Evolutionary conservation across 2,888 invertebrate genomes (phyloP).

Genomic region (Harpagoxenus sublaevis): DNA sequence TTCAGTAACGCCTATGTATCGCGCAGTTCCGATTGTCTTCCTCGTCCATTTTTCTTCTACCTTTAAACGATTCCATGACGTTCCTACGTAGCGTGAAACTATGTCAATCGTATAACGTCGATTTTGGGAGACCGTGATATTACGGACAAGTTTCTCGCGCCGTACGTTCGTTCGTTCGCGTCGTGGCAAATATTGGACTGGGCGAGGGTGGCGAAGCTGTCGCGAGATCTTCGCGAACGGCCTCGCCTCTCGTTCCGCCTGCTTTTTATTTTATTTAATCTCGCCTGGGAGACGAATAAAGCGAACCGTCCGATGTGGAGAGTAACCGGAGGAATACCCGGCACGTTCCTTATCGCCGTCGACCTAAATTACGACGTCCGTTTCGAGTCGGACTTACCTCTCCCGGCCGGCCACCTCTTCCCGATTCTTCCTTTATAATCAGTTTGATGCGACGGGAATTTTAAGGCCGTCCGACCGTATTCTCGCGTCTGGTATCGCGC

Average conservation of each 20-base stretch:
- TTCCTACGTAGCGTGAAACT: neutral
- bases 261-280: constrained; percentile 59
- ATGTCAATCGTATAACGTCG: neutral
- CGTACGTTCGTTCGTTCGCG: neutral
- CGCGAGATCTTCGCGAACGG: neutral
- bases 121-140: constrained; percentile 29
- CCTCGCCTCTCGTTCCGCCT: constrained; percentile 27
- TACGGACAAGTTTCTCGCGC: constrained; percentile 13
- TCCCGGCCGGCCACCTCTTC: constrained; percentile 31
- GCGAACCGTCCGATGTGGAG: constrained; percentile 64
- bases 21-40: neutral
- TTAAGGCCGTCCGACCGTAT: constrained; percentile 55
- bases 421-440: constrained; percentile 68
- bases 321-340: constrained; percentile 71
- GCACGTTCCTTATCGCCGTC: constrained; percentile 77
- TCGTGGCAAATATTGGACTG: constrained; percentile 26
- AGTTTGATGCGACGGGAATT: constrained; percentile 70
- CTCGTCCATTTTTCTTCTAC: neutral
- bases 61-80: neutral
- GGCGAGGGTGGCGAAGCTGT: neutral
- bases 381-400: constrained; percentile 59
- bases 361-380: constrained; percentile 78
- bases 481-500: constrained; percentile 32
- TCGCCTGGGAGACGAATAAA: constrained; percentile 53
- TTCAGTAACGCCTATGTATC: neutral